Base-by-base conservation (phyloP, 2,888 invertebrate genomes). In the Bellardia bayeri region DNA sequence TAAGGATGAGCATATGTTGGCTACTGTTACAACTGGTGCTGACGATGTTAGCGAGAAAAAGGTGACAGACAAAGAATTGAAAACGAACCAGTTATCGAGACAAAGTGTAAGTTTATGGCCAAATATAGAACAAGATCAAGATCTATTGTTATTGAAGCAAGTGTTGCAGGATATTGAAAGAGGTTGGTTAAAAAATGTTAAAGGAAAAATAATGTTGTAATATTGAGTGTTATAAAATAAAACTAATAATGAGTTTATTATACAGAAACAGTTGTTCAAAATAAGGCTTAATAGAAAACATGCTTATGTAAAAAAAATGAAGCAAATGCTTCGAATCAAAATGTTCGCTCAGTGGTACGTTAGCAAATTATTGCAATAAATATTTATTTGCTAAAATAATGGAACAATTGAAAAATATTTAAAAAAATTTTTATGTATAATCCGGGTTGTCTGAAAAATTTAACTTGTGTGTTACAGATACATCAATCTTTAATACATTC, bases 101-200 rank as follows among this genome's bases (percentile, higher is more conserved):
- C 13, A 88, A 86, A 9, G 88, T 88, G 72, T 86, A 61, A 88
- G 54, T 87, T 72, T 91, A 0, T 89, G 88, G 79, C 89, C 89
- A 9, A 69, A 90, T 8, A 69, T 90, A 16, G 80, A 84, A 9
- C 82, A 89, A n/a, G 89, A 91, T 88, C 87, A 51, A 64, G 81
- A 5, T 85, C 74, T 86, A 6, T 11, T 80, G 45, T 23, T 82
- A 7, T 63, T 88, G 71, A 82, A 80, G 14, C 71, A 85, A 68
- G 66, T 84, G 37, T 40, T 88, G 64, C 58, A 74, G n/a, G 86
- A 86, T 42, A 87, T 88, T 33, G 72, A 82, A n/a, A 89, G 89
- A 90, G 91, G 91, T 92, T 78, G 51, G 23, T 11, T n/a, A 1
- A 11, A 42, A 16, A 54, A 58, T 49, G 5, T 40, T 11, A 23